phyloP scores from a whole-genome alignment of 2,797 vertebrate species.

The Periophthalmus magnuspinnatus region DNA sequence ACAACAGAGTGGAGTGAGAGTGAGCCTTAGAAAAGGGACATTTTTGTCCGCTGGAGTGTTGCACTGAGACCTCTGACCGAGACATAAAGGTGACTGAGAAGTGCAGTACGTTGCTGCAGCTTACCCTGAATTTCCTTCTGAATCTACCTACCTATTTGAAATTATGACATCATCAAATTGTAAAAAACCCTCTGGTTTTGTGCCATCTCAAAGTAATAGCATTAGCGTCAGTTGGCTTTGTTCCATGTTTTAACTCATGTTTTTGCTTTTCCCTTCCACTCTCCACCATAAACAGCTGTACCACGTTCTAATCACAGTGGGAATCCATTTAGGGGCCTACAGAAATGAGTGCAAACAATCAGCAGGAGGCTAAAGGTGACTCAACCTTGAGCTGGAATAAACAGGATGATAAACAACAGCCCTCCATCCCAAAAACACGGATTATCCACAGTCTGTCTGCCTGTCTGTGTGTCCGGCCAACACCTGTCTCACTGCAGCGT shows the following conservation, averaged over 20 bases:
- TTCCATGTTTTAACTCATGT: background rate
- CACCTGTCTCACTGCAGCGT: constrained; percentile 41
- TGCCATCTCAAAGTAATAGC: too few relatives aligned
- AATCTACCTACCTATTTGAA: too few relatives aligned
- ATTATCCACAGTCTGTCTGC: constrained; percentile 38
- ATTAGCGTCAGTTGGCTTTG: background rate
- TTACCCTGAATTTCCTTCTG: too few relatives aligned
- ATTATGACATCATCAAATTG: too few relatives aligned
- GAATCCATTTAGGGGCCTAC: constrained; percentile 57
- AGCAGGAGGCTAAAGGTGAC: constrained; percentile 30
- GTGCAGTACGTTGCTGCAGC: too few relatives aligned
- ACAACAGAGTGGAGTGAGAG: too few relatives aligned
- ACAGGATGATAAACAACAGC: constrained; percentile 34
- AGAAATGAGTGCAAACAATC: constrained; percentile 59
- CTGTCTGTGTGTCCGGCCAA: constrained; percentile 19
- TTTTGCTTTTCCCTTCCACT: too few relatives aligned
- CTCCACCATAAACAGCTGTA: background rate
- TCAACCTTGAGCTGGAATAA: constrained; percentile 30
- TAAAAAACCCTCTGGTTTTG: too few relatives aligned
- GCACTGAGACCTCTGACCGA: too few relatives aligned
- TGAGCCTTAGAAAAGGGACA: too few relatives aligned
- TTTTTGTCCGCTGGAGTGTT: too few relatives aligned
- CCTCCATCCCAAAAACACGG: constrained; percentile 12
- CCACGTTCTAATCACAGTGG: constrained; percentile 39
- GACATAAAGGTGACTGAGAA: too few relatives aligned